A percentile compares a stretch with the other conserved stretches of the same genome.
phyloP scores from a whole-genome alignment of 1,140 invertebrate species.

The Caerostris extrusa region DNA sequence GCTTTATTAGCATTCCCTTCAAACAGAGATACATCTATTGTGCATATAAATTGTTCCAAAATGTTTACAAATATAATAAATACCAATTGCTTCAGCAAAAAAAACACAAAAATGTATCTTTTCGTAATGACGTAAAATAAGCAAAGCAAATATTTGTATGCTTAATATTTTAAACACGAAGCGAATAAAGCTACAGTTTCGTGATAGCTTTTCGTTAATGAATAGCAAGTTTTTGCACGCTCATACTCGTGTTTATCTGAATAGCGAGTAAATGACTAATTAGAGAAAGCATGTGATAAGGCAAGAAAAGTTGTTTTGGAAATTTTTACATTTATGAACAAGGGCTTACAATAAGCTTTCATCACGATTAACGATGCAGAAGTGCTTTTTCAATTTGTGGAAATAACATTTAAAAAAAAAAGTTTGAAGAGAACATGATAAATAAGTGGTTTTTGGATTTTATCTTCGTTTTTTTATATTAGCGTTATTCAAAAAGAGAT shows the following conservation, averaged over 20 bases:
- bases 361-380: background rate
- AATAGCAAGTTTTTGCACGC: background rate
- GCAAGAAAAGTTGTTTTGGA: conserved; percentile 1
- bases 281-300: background rate
- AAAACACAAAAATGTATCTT: background rate
- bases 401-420: too few species aligned
- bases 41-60: too few species aligned
- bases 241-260: background rate
- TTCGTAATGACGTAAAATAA: background rate
- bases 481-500: too few species aligned
- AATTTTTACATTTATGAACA: background rate
- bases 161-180: background rate
- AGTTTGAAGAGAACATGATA: too few species aligned
- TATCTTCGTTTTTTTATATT: too few species aligned
- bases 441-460: too few species aligned
- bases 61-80: too few species aligned
- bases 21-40: too few species aligned
- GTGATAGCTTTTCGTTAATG: background rate
- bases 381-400: background rate
- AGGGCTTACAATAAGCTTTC: background rate
- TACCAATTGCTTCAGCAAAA: too few species aligned
- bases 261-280: background rate
- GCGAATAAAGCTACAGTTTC: background rate
- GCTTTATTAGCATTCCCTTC: too few species aligned
- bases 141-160: background rate